These are phyloP conservation scores for Thermophis baileyi DNA, from an alignment of 2,113 vertebrate species.

Conservation along the genomic window DNA sequence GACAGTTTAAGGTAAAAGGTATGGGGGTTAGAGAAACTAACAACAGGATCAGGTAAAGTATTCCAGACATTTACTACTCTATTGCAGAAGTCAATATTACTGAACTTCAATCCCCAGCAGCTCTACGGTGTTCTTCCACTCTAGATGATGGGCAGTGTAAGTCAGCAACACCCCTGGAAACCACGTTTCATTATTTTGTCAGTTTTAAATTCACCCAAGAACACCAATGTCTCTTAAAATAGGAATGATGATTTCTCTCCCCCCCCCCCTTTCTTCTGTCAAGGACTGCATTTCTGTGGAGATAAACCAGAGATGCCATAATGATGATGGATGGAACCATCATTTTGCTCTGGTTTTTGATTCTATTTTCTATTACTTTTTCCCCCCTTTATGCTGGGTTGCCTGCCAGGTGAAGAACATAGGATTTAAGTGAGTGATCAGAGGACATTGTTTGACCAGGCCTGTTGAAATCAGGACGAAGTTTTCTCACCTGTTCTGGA, in stretches of 20 bases:
- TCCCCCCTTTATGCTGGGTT: background rate
- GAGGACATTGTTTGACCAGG: background rate
- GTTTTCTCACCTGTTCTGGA: background rate
- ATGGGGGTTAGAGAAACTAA: too few relatives aligned
- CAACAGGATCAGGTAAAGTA: too few relatives aligned
- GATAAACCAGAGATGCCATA: background rate
- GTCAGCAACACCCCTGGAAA: background rate
- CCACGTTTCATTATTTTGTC: background rate
- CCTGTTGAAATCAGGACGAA: background rate
- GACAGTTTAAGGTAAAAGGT: too few relatives aligned
- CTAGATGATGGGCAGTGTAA: background rate
- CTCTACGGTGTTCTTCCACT: background rate
- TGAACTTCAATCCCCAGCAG: background rate
- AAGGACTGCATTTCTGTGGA: background rate
- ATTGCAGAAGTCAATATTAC: too few relatives aligned
- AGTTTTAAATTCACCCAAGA: background rate
- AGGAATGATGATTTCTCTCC: background rate
- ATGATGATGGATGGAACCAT: background rate
- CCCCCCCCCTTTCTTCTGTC: rapidly evolving
- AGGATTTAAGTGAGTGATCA: background rate
- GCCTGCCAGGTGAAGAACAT: background rate
- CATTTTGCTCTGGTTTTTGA: background rate
- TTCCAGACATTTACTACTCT: too few relatives aligned
- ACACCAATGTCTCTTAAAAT: background rate
- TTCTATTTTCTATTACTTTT: background rate